These are phyloP conservation scores for Muscina levida DNA, from an alignment of 2,888 invertebrate genomes.

Conservation along the genomic window DNA sequence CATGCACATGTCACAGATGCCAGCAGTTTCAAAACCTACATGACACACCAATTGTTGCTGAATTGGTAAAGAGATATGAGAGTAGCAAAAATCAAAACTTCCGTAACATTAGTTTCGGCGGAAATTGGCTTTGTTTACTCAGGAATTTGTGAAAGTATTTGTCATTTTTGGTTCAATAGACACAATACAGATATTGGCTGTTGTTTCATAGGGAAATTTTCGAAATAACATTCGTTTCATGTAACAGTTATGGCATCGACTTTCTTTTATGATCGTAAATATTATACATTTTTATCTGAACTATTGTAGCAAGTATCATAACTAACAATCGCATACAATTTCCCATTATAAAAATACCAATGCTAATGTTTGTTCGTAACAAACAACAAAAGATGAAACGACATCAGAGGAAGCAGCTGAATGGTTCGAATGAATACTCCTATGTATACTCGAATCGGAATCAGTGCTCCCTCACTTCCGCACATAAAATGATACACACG, in stretches of 20 bases:
- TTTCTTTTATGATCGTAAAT: background rate
- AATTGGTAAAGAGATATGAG: slow-evolving; percentile 35
- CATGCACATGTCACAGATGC: background rate
- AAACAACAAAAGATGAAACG: slow-evolving; percentile 39
- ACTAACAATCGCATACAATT: slow-evolving; percentile 45
- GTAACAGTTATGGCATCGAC: slow-evolving; percentile 4
- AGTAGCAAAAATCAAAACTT: slow-evolving; percentile 42
- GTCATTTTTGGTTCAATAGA: slow-evolving; percentile 60
- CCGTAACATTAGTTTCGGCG: slow-evolving; percentile 58
- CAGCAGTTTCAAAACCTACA: slow-evolving; percentile 21
- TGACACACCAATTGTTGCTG: background rate
- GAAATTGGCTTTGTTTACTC: slow-evolving; percentile 57
- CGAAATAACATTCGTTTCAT: background rate
- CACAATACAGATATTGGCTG: slow-evolving; percentile 31
- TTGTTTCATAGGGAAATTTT: too few relatives aligned
- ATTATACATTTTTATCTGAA: background rate
- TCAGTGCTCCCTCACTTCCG: too few relatives aligned
- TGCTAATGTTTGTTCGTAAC: slow-evolving; percentile 31
- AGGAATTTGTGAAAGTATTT: slow-evolving; percentile 58
- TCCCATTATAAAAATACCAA: slow-evolving; percentile 38
- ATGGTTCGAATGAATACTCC: background rate
- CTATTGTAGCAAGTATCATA: slow-evolving; percentile 30
- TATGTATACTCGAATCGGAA: too few relatives aligned
- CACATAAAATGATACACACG: too few relatives aligned
- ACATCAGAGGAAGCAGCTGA: slow-evolving; percentile 13